A percentile compares a stretch with the other conserved stretches of the same genome.
These are phyloP conservation scores for Perca fluviatilis DNA, from an alignment of 2,113 vertebrate genomes.

Conservation along the genomic window DNA sequence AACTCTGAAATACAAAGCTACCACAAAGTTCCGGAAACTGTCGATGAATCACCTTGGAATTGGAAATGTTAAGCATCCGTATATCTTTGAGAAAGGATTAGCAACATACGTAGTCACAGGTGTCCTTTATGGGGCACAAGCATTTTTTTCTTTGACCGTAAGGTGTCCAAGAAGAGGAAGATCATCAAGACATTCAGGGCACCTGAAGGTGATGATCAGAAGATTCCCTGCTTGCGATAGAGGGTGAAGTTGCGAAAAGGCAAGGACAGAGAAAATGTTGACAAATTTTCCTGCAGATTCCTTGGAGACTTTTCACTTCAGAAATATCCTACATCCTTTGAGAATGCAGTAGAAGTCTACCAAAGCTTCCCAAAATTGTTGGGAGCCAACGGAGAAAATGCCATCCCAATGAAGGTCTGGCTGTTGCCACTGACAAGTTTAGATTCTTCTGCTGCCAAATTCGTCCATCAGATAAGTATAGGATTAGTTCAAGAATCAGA, in stretches of 20 bases:
- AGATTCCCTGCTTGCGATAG: background rate
- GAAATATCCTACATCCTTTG: slow-evolving; percentile 51
- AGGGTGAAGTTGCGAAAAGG: background rate
- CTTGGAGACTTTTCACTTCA: slow-evolving; percentile 67
- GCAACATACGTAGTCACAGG: slow-evolving; percentile 75
- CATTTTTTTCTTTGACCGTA: slow-evolving; percentile 76
- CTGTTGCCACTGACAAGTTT: slow-evolving; percentile 69
- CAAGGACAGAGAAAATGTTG: background rate
- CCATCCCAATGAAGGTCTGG: slow-evolving; percentile 77
- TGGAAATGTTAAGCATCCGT: slow-evolving; percentile 16
- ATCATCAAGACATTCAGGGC: slow-evolving; percentile 52
- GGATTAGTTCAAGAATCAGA: slow-evolving; percentile 31
- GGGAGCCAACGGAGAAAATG: slow-evolving; percentile 53
- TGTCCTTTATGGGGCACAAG: slow-evolving; percentile 72
- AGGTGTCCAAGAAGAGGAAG: slow-evolving; percentile 57
- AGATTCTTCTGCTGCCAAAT: slow-evolving; percentile 59
- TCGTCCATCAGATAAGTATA: slow-evolving; percentile 64
- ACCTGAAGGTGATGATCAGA: slow-evolving; percentile 17
- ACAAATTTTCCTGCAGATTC: slow-evolving; percentile 72
- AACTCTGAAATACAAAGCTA: slow-evolving; percentile 64
- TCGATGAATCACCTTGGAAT: slow-evolving; percentile 67
- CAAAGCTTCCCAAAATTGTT: slow-evolving; percentile 60
- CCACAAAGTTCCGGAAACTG: slow-evolving; percentile 65
- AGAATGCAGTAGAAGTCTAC: slow-evolving; percentile 71
- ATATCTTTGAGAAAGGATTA: slow-evolving; percentile 55